These are phyloP conservation scores for Amphipoea lucens DNA, from an alignment of 2,888 invertebrate species.

Conservation along the genomic window DNA sequence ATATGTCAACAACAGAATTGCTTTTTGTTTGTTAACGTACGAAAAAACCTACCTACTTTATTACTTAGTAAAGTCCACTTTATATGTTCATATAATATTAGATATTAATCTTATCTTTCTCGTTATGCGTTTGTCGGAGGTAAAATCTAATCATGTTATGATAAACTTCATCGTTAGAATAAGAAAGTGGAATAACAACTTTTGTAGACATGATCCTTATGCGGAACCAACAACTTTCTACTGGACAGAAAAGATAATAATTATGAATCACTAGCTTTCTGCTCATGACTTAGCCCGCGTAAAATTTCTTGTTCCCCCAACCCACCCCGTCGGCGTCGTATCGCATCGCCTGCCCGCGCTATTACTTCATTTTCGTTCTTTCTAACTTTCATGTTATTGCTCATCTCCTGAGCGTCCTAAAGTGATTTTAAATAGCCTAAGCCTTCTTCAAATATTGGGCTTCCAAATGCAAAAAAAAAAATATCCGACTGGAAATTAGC, in stretches of 20 bases:
- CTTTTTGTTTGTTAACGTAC: not conserved
- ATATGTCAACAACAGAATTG: not conserved
- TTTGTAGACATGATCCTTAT: not conserved
- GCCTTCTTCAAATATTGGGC: not conserved
- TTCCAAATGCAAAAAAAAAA: not conserved
- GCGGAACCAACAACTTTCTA: slow-evolving; percentile 14
- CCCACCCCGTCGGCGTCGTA: too few relatives aligned
- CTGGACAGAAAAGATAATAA: not conserved
- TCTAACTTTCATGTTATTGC: not conserved
- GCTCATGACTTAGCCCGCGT: too few relatives aligned
- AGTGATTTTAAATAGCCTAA: not conserved
- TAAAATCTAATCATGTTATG: not conserved
- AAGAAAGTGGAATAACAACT: not conserved
- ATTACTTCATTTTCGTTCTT: too few relatives aligned
- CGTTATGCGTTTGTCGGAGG: not conserved
- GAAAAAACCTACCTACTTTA: not conserved
- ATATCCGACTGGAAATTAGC: too few relatives aligned
- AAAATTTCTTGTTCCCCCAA: too few relatives aligned
- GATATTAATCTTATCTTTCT: not conserved
- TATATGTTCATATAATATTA: not conserved
- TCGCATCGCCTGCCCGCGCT: too few relatives aligned
- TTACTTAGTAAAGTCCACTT: not conserved
- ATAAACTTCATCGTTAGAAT: not conserved
- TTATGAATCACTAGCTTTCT: not conserved
- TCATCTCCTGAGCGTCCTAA: not conserved